These are phyloP conservation scores for Pinctada fucata DNA, from an alignment of 2,888 invertebrate species.

Conservation along the genomic window DNA sequence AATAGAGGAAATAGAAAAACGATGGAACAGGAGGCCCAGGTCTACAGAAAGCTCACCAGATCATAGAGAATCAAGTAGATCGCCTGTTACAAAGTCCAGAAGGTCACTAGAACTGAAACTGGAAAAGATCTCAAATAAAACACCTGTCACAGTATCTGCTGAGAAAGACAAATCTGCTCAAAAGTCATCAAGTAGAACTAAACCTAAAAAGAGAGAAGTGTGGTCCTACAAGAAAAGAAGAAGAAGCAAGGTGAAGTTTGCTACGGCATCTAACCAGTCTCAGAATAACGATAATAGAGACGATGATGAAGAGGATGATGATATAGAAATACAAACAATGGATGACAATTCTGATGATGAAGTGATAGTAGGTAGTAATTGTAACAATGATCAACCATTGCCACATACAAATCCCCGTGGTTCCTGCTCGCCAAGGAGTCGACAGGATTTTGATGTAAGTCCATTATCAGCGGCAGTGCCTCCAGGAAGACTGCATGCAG, in stretches of 20 bases:
- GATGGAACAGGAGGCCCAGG: conserved; percentile 28
- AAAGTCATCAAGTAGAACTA: conserved; percentile 5
- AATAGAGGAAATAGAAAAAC: conserved; percentile 58
- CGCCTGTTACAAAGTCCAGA: not conserved
- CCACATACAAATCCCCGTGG: not conserved
- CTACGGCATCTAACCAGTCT: not conserved
- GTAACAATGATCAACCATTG: not conserved
- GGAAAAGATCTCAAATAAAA: not conserved
- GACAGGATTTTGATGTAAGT: not conserved
- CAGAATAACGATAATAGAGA: no score
- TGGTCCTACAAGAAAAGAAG: conserved; percentile 41
- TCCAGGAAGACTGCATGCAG: not conserved
- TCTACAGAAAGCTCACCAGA: conserved; percentile 9
- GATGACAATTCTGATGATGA: conserved; percentile 2
- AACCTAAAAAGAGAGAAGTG: conserved; percentile 46
- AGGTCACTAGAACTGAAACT: not conserved
- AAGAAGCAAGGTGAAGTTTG: not conserved
- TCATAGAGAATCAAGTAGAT: not conserved
- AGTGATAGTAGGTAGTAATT: not conserved
- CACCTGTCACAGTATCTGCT: not conserved
- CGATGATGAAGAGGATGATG: not conserved
- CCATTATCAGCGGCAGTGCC: not conserved
- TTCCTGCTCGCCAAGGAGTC: not conserved
- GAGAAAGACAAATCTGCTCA: not conserved
- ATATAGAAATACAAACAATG: not conserved